Evolutionary conservation across 35 echinoderm and acorn worm genomes (phyloP).

Genomic region (Apostichopus parvimensis): DNA sequence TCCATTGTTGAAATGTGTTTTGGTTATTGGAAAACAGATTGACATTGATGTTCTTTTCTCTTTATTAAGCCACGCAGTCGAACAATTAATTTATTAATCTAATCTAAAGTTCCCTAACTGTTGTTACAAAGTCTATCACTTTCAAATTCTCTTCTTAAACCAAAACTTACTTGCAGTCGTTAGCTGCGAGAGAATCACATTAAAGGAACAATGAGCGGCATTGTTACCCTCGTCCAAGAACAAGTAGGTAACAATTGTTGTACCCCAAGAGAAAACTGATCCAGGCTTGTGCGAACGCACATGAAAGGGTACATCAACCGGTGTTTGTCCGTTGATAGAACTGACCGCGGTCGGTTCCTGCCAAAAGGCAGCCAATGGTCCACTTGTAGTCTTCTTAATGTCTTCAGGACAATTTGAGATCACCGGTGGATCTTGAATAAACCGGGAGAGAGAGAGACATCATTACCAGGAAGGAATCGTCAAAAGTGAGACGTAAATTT

Average conservation of each 20-base stretch:
- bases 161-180: no score
- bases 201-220: background rate
- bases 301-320: background rate
- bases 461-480: no score
- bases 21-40: no score
- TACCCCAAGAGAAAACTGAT: background rate
- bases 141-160: no score
- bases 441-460: no score
- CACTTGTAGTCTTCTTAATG: background rate
- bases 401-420: background rate
- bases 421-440: background rate
- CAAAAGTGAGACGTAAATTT: no score
- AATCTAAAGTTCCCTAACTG: background rate
- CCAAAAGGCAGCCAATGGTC: background rate
- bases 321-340: background rate
- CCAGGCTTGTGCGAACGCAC: background rate
- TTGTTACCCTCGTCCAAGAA: background rate
- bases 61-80: no score
- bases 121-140: background rate
- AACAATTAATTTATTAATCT: no score
- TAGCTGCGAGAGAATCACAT: background rate
- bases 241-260: background rate
- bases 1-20: no score
- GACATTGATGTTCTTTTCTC: no score
- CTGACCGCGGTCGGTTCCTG: constrained; percentile 7